A percentile compares a stretch with the other conserved stretches of the same genome.
Conservation (phyloP, 2,113 vertebrate species). For the Corvus moneduloides region DNA sequence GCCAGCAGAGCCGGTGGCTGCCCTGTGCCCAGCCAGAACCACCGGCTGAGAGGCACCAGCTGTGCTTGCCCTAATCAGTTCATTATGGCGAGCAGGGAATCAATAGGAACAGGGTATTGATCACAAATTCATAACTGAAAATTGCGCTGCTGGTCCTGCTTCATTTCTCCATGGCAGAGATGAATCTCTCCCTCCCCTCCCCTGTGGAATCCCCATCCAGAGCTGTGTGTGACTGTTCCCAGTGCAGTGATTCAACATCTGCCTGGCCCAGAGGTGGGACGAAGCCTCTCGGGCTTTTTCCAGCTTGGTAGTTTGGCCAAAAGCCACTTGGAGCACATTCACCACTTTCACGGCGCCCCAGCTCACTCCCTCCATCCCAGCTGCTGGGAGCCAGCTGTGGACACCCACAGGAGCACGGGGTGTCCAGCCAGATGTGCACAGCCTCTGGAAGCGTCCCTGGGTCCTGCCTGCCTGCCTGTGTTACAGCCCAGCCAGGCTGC, state of each 20-base stretch:
- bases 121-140: background rate
- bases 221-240: accelerated
- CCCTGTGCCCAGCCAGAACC: background rate
- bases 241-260: accelerated
- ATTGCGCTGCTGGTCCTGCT: background rate
- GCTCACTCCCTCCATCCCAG: background rate
- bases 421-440: background rate
- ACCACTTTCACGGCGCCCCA: background rate
- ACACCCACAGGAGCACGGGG: accelerated
- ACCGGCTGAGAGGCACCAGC: accelerated
- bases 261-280: accelerated
- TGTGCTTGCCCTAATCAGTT: background rate
- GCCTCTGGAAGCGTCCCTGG: background rate
- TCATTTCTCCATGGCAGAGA: background rate
- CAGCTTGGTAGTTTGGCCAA: background rate
- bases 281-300: background rate
- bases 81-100: background rate
- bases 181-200: background rate
- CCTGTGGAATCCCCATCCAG: accelerated
- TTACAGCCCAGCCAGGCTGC: background rate
- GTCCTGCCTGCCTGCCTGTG: accelerated
- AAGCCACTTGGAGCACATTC: background rate
- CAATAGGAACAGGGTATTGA: background rate
- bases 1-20: background rate
- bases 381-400: background rate